Evolutionary conservation across 2,113 vertebrate species (phyloP), one percentile per base, ranked within the genome.

Genomic region (Xiphophorus maculatus): DNA sequence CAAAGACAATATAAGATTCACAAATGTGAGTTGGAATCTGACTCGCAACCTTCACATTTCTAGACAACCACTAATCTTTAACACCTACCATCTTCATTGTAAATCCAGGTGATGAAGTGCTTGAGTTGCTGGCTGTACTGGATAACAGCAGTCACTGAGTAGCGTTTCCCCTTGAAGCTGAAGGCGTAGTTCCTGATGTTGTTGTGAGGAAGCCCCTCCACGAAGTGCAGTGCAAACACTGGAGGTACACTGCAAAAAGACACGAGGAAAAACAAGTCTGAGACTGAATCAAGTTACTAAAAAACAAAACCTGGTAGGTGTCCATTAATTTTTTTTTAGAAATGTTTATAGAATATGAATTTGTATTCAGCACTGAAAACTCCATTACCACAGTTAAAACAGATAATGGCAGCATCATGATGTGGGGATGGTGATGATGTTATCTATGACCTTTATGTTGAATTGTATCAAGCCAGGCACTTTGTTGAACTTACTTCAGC

Each of bases 31-130:
- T 3, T 40, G 37, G 12, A 51, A 54, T 54, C 48, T 6, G 25
- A 54, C 48, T 54, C 5, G 2, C 6, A 58, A n/a, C 51, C 51
- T 58, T 58, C 51, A n/a, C 8, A 58, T n/a, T n/a, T 3, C 19
- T 5, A 11, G 51, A n/a, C 8, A 8, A 58, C 22, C 51, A 25
- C 51, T 58, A 58, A 17, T 58, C 51, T 3, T n/a, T n/a, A 64
- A 71, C 25, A 95, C 96, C 84, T 88, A 99, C 98, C 97, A 64
- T 96, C 93, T 70, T 86, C n/a, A 76, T 91, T 91, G 74, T 86
- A 84, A 66, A 90, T 87, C 98, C 98, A 99, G 4, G 96, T 94
- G 87, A 96, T 93, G 86, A 98, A 99, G 87, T 98, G 97, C 85
- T 94, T 90, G 32, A 91, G 87, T 1, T 87, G 76, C 8, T 87